Evolutionary conservation across 2,797 vertebrate genomes (phyloP).

Genomic region (Anguilla pacifica): DNA sequence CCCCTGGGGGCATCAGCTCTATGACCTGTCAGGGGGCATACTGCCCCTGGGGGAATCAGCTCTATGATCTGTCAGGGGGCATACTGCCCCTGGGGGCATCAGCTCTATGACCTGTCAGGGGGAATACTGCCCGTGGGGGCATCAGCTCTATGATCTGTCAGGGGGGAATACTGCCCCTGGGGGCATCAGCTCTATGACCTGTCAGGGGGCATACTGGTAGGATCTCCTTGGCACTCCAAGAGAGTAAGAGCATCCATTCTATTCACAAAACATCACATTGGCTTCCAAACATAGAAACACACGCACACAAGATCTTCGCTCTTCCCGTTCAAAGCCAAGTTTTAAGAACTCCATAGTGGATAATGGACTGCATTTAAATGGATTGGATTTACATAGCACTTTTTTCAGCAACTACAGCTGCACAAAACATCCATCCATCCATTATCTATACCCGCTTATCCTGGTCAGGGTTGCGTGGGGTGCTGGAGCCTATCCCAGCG

Average conservation of each 20-base stretch:
- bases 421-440: too few relatives aligned
- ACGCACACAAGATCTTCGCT: not conserved
- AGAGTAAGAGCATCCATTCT: not conserved
- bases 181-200: too few relatives aligned
- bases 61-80: not conserved
- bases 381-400: too few relatives aligned
- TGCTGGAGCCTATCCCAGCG: too few relatives aligned
- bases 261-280: not conserved
- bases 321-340: not conserved
- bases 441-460: too few relatives aligned
- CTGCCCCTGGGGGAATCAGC: not conserved
- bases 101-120: too few relatives aligned
- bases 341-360: not conserved
- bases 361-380: not conserved
- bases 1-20: not conserved
- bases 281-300: not conserved
- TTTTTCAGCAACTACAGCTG: too few relatives aligned
- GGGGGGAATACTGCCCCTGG: too few relatives aligned
- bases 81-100: not conserved
- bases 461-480: too few relatives aligned
- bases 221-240: not conserved
- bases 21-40: not conserved
- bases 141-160: too few relatives aligned
- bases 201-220: not conserved
- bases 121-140: too few relatives aligned